These are phyloP conservation scores for Cirrhinus molitorella DNA, from an alignment of 2,797 vertebrate species.

Conservation along the genomic window DNA sequence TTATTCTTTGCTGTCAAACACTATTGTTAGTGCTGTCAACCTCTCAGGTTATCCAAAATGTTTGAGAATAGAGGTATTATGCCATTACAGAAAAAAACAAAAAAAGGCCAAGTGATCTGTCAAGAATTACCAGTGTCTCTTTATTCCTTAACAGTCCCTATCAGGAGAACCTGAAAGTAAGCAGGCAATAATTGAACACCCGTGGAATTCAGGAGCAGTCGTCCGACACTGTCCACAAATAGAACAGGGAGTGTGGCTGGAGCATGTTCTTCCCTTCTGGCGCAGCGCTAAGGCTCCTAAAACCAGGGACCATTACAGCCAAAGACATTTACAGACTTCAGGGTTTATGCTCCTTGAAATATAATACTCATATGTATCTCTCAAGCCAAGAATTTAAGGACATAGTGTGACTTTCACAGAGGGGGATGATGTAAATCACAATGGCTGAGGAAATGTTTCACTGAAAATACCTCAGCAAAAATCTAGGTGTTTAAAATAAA, in stretches of 20 bases:
- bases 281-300: slow-evolving; percentile 54
- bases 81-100: not conserved
- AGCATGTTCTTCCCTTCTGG: slow-evolving; percentile 38
- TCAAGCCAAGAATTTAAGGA: slow-evolving; percentile 64
- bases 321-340: slow-evolving; percentile 60
- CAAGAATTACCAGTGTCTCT: not conserved
- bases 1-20: not conserved
- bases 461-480: not conserved
- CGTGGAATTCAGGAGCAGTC: slow-evolving; percentile 42
- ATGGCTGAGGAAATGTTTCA: not conserved
- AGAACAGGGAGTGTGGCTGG: slow-evolving; percentile 42
- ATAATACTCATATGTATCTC: slow-evolving; percentile 71
- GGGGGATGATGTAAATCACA: not conserved
- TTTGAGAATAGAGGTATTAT: not conserved
- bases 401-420: slow-evolving; percentile 31
- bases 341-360: slow-evolving; percentile 71
- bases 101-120: not conserved
- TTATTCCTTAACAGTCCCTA: not conserved
- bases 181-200: not conserved
- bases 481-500: not conserved
- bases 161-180: not conserved
- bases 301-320: slow-evolving; percentile 59
- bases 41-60: not conserved
- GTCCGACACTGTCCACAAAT: slow-evolving; percentile 63
- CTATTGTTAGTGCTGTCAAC: not conserved